A percentile compares a stretch with the other conserved stretches of the same genome.
These are phyloP conservation scores for Arremon aurantiirostris DNA, from an alignment of 2,797 vertebrate genomes.

Conservation along the genomic window DNA sequence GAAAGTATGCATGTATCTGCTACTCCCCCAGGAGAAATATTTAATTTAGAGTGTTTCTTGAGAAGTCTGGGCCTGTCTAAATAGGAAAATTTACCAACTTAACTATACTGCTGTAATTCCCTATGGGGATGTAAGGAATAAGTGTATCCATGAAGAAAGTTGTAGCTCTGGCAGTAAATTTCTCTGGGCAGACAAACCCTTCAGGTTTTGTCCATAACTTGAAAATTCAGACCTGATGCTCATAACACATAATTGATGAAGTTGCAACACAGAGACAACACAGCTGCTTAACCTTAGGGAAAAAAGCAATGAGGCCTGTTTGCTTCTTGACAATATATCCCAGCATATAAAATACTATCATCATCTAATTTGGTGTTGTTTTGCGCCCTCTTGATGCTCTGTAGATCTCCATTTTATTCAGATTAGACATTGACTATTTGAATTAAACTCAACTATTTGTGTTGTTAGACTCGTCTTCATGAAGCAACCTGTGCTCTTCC, in stretches of 20 bases:
- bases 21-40: conserved; percentile 1
- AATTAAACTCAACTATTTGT: background rate
- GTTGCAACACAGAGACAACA: background rate
- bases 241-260: background rate
- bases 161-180: conserved; percentile 41
- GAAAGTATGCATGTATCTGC: background rate
- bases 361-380: accelerated
- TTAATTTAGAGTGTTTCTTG: conserved; percentile 34
- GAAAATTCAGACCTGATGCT: conserved; percentile 20
- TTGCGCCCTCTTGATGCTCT: background rate
- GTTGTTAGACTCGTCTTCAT: background rate
- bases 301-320: background rate
- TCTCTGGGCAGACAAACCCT: conserved; percentile 1
- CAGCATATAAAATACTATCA: background rate
- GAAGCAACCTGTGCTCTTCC: background rate
- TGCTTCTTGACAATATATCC: background rate
- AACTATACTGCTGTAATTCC: background rate
- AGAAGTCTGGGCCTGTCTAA: conserved; percentile 36
- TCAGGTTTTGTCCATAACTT: background rate
- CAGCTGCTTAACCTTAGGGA: background rate
- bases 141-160: background rate
- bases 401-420: background rate
- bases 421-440: background rate
- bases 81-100: conserved; percentile 23
- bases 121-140: conserved; percentile 30